phyloP scores from a whole-genome alignment of 2,113 vertebrate genomes.

The Anarrhichthys ocellatus region DNA sequence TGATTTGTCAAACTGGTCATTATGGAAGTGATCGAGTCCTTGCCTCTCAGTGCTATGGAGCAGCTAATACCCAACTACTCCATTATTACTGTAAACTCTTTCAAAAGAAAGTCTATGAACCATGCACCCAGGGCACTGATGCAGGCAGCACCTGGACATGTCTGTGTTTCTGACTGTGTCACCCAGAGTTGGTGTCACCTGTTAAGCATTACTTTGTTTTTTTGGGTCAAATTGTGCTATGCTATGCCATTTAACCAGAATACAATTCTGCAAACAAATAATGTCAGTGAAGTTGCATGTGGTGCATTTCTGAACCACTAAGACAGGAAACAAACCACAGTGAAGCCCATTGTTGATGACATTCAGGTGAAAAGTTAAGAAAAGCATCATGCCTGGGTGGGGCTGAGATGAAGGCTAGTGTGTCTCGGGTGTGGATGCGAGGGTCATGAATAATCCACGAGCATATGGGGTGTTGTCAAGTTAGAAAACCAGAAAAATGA shows the following conservation, averaged over 20 bases:
- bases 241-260: not conserved
- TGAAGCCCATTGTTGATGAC: slow-evolving; percentile 10
- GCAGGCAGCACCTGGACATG: slow-evolving; percentile 17
- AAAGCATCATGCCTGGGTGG: slow-evolving; percentile 44
- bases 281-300: not conserved
- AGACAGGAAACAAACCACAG: slow-evolving; percentile 6
- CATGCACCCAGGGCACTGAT: slow-evolving; percentile 9
- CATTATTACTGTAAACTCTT: slow-evolving; percentile 9
- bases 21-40: not conserved
- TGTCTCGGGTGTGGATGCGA: slow-evolving; percentile 16
- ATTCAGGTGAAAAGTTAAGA: slow-evolving; percentile 27
- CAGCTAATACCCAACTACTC: slow-evolving; percentile 1
- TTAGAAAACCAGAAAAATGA: not conserved
- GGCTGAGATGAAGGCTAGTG: slow-evolving; percentile 13
- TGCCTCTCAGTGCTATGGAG: slow-evolving; percentile 19
- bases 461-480: slow-evolving; percentile 11
- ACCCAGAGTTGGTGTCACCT: slow-evolving; percentile 7
- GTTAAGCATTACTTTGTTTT: not conserved
- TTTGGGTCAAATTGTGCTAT: not conserved
- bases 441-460: slow-evolving; percentile 65
- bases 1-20: slow-evolving; percentile 16
- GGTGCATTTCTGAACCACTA: slow-evolving; percentile 10
- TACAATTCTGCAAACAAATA: slow-evolving; percentile 17
- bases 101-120: slow-evolving; percentile 3
- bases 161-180: not conserved